A percentile compares a stretch with the other conserved stretches of the same genome.
phyloP scores from a whole-genome alignment of 2,888 invertebrate genomes.

The Gnatocerus cornutus region DNA sequence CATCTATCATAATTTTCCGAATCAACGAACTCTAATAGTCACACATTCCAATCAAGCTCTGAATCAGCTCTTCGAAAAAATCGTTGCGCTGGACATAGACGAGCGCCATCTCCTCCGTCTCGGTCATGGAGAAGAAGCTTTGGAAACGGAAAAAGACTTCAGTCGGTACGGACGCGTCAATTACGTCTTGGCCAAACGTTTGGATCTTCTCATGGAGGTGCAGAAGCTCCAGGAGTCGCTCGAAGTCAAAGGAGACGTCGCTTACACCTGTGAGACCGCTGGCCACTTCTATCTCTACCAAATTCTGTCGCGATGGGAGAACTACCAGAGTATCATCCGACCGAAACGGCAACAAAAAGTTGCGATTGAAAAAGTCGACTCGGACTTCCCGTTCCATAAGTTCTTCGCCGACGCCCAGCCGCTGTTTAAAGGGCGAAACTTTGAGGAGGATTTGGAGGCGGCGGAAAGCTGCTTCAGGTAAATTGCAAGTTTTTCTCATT shows the following conservation, averaged over 20 bases:
- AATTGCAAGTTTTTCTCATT: too few relatives aligned
- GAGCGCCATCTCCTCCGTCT: slow-evolving; percentile 97
- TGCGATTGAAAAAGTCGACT: slow-evolving; percentile 75
- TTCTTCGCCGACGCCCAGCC: slow-evolving; percentile 97
- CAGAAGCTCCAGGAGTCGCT: slow-evolving; percentile 90
- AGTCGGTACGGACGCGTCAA: slow-evolving; percentile 99
- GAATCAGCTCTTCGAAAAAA: slow-evolving; percentile 99
- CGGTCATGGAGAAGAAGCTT: slow-evolving; percentile 98
- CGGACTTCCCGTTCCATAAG: slow-evolving; percentile 93
- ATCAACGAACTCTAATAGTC: slow-evolving; percentile 97
- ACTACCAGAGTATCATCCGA: slow-evolving; percentile 81
- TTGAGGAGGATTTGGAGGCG: slow-evolving; percentile 88
- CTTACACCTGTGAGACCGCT: slow-evolving; percentile 98
- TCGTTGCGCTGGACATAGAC: slow-evolving; percentile 97
- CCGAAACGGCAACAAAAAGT: slow-evolving; percentile 67
- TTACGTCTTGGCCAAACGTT: slow-evolving; percentile 94
- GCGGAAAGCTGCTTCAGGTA: slow-evolving; percentile 90
- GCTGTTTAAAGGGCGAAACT: slow-evolving; percentile 85
- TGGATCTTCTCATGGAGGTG: slow-evolving; percentile 91
- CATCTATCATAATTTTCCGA: slow-evolving; percentile 99
- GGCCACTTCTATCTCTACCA: slow-evolving; percentile 98
- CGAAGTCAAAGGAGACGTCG: slow-evolving; percentile 89
- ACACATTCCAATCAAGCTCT: slow-evolving; percentile 99
- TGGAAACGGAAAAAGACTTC: slow-evolving; percentile 99
- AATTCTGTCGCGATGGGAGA: slow-evolving; percentile 92